Evolutionary conservation across 2,113 vertebrate species (phyloP), one percentile per base, ranked within the genome.

Genomic region (Gavia stellata): DNA sequence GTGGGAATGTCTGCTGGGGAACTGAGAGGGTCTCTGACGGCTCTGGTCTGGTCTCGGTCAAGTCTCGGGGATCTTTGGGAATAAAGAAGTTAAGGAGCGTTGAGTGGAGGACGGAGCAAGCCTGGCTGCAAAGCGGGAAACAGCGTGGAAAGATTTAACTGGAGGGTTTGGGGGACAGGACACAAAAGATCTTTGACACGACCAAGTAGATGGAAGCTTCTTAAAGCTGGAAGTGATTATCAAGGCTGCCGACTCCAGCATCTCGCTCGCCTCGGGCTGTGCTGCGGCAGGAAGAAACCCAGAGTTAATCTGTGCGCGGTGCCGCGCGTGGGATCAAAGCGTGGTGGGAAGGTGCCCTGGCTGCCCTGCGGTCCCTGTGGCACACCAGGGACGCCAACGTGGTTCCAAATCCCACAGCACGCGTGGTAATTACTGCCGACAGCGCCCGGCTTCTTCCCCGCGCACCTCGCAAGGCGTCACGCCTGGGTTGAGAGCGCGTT

Each of bases 241-340:
- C 40, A 8, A 45, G 55, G 26, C 47, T 3, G 10, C 0, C 1
- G 9, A 1, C 38, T 65, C 53, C 3, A 3, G 52, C 29, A 0
- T 25, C 38, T 52, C 4, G 0, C 10, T 61, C 7, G 13, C 67
- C 49, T 8, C 0, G 3, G 75, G 90, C 70, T 42, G 20, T 2
- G 23, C 5, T 1, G 5, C 10, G 3, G 38, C 78, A 10, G 44
- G 52, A 78, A 38, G 47, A 70, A 58, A 45, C 31, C 18, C 14
- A 5, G 59, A 33, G 45, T 42, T 7, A 25, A 52, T 18, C 38
- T 13, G 1, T 4, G 52, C 1, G 1, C 10, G 8, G 8, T 17
- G 72, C 36, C 6, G 6, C 2, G 8, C 2, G 3, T 4, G 28
- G 91, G 77, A 83, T 67, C 67, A 20, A 17, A 49, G 49, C 19